Evolutionary conservation across 1,140 invertebrate genomes (phyloP), one percentile per base, ranked within the genome.

Genomic region (Tribolium madens): DNA sequence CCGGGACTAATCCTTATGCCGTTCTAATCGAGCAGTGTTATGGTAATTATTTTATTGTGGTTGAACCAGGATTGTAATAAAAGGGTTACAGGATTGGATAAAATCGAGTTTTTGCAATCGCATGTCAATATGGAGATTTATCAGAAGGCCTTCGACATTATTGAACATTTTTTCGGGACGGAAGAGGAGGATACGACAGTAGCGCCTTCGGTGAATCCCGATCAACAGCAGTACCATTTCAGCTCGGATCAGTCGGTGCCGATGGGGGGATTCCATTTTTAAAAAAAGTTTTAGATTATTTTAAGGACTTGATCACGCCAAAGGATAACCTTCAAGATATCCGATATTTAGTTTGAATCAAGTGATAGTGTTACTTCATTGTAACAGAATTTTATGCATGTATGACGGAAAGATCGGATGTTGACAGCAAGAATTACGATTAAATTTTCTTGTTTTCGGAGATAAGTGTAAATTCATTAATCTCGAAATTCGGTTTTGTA

Each of bases 111-210:
- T 86, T 88, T 99, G 3, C 98, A 99, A 87, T 96, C 95, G 9
- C 97, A 99, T 86, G 96, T 97, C 85, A 99, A 99, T 84, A 91
- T 95, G 84, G 95, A 98, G 64, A 97, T 99, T 75, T 99, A 99
- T 87, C 93, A 98, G 85, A 97, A 98, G 85, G 95, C 97, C 12
- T 97, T 97, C 84, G 94, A 97, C 84, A 96, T 99, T 76, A 98
- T 99, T 81, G 97, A 99, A 86, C 94, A 94, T 85, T 98, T 95
- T 87, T 99, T 99, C 86, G 92, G 94, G 6, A 92, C 92, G 2
- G 96, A 98, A 83, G 94, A 97, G 86, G 97, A 98, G 81, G 95
- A 96, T 83, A 90, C 94, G 21, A 91, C 91, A 53, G 89, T 96
- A 9, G 95, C 93, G 15, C 96, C 96, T 0, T 87, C 89, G 33